Conservation (phyloP, 2,888 invertebrate species). For the Dolomedes plantarius region DNA sequence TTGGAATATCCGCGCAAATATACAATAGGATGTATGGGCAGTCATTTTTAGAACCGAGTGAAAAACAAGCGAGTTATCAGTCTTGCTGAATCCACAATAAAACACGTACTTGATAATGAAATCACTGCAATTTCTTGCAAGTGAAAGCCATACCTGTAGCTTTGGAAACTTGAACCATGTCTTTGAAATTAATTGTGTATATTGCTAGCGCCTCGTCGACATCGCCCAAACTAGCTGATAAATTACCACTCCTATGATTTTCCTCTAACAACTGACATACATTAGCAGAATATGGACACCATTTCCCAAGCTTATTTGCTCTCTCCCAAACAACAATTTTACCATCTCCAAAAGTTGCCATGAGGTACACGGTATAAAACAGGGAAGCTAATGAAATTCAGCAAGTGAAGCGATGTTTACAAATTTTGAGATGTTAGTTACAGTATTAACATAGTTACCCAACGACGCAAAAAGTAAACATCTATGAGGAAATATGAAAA, state of each 20-base stretch:
- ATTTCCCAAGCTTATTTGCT: slow-evolving; percentile 83
- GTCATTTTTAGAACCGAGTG: not conserved
- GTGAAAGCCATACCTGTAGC: slow-evolving; percentile 66
- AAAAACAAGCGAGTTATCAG: too few relatives aligned
- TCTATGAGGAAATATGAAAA: too few relatives aligned
- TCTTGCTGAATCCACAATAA: too few relatives aligned
- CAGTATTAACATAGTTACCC: too few relatives aligned
- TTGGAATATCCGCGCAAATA: not conserved
- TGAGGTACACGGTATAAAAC: too few relatives aligned
- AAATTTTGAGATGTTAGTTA: too few relatives aligned
- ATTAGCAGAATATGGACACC: slow-evolving; percentile 90
- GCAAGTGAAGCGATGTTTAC: too few relatives aligned
- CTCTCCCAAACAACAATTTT: slow-evolving; percentile 85
- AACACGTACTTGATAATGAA: too few relatives aligned
- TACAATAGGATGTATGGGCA: too few relatives aligned
- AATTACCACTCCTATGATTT: slow-evolving; percentile 88
- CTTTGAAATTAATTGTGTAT: slow-evolving; percentile 84
- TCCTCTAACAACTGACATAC: slow-evolving; percentile 90
- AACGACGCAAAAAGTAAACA: too few relatives aligned
- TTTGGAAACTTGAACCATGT: slow-evolving; percentile 60
- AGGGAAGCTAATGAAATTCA: too few relatives aligned
- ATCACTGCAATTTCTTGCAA: too few relatives aligned
- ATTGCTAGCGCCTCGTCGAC: slow-evolving; percentile 88
- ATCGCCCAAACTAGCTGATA: slow-evolving; percentile 89
- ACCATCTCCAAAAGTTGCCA: not conserved